Evolutionary conservation across 2,888 invertebrate genomes (phyloP).

Genomic region (Amiota communis): DNA sequence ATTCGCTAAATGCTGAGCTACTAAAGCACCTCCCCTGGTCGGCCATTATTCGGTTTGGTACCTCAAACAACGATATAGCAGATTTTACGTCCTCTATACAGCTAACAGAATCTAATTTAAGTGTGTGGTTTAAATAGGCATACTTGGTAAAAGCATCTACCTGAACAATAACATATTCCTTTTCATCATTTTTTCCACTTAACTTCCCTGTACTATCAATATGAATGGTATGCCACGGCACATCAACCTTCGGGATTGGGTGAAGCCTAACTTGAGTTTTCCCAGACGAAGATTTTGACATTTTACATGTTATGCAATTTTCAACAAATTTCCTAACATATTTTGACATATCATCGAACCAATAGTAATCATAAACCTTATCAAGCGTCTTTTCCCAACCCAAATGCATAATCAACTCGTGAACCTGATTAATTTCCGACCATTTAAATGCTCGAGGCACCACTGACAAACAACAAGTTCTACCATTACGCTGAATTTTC

Average conservation of each 20-base stretch:
- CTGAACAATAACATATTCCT: no score
- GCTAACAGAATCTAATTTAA: slow-evolving; percentile 27
- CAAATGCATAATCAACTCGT: slow-evolving; percentile 34
- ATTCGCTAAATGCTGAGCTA: slow-evolving; percentile 23
- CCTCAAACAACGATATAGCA: slow-evolving; percentile 27
- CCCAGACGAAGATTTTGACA: background rate
- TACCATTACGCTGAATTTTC: slow-evolving; percentile 20
- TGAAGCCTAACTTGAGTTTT: slow-evolving; percentile 14
- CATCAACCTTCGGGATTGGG: slow-evolving; percentile 11
- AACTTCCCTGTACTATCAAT: slow-evolving; percentile 26
- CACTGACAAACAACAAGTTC: slow-evolving; percentile 23
- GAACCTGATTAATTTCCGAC: slow-evolving; percentile 33
- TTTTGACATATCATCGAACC: slow-evolving; percentile 18
- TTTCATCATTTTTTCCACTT: slow-evolving; percentile 20
- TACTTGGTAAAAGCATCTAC: slow-evolving; percentile 25
- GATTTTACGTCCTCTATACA: slow-evolving; percentile 27
- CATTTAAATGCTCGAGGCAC: slow-evolving; percentile 33
- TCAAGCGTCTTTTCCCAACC: slow-evolving; percentile 34
- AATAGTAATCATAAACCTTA: slow-evolving; percentile 29
- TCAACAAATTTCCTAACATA: slow-evolving; percentile 19
- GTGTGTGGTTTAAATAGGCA: slow-evolving; percentile 16
- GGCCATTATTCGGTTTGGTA: slow-evolving; percentile 32
- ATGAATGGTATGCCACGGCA: slow-evolving; percentile 27
- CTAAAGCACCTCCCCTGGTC: slow-evolving; percentile 37
- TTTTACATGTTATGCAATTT: slow-evolving; percentile 31